phyloP scores from a whole-genome alignment of 2,113 vertebrate species.

The Lethenteron reissneri region DNA sequence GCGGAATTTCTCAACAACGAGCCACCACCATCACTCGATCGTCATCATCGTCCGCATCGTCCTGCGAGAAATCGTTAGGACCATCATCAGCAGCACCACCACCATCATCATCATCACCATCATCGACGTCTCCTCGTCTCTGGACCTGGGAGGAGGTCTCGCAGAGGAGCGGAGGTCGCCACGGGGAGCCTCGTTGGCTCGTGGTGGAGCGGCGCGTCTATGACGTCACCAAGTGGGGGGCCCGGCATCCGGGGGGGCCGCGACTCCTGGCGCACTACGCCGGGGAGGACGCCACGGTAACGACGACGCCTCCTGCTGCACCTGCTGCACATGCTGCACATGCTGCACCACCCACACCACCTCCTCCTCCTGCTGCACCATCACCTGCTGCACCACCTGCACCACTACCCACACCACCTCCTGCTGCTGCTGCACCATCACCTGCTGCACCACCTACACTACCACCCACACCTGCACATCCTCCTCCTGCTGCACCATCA shows the following conservation, averaged over 20 bases:
- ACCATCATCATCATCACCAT: no score
- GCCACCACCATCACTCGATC: no score
- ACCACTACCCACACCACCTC: neutral
- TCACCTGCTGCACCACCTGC: neutral
- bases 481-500: no score
- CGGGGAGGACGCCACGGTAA: constrained; percentile 76
- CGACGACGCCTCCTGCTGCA: constrained; percentile 7
- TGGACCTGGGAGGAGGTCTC: no score
- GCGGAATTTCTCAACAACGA: no score
- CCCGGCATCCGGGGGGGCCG: constrained; percentile 51
- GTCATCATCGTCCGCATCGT: no score
- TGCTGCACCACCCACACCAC: neutral
- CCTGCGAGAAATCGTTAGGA: no score
- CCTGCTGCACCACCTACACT: neutral
- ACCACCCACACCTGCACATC: no score
- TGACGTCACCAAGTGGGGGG: constrained; percentile 52
- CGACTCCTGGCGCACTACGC: constrained; percentile 54
- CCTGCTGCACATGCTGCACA: neutral
- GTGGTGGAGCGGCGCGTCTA: constrained; percentile 79
- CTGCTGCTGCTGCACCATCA: neutral
- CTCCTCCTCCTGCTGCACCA: neutral
- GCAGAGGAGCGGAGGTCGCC: constrained; percentile 24
- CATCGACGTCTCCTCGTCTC: no score
- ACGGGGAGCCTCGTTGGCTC: constrained; percentile 34
- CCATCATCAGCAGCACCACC: no score